Evolutionary conservation across 2,113 vertebrate genomes (phyloP).

Genomic region (Laterallus jamaicensis): DNA sequence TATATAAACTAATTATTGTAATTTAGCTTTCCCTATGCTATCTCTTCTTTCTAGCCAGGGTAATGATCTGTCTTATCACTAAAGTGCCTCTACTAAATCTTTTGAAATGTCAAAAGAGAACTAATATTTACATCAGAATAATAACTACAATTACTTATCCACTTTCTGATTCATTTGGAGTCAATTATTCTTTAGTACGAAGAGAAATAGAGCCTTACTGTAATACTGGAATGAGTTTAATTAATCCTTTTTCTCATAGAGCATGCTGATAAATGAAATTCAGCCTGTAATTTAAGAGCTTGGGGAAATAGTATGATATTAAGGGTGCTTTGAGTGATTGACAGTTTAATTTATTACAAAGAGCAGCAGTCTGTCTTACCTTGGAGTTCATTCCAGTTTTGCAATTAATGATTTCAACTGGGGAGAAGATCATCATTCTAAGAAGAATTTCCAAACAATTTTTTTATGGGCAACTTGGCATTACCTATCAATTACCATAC

Average conservation of each 20-base stretch:
- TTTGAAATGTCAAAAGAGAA: slow-evolving; percentile 70
- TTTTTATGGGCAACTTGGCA: slow-evolving; percentile 4
- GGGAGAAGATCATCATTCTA: slow-evolving; percentile 10
- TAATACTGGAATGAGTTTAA: slow-evolving; percentile 74
- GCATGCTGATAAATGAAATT: slow-evolving; percentile 80
- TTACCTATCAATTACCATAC: neutral
- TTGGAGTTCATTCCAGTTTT: slow-evolving; percentile 53
- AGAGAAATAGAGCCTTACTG: slow-evolving; percentile 64
- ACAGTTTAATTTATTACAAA: slow-evolving; percentile 77
- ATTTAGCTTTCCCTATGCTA: slow-evolving; percentile 47
- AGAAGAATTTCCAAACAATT: neutral
- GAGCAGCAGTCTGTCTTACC: slow-evolving; percentile 64
- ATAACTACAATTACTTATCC: slow-evolving; percentile 76
- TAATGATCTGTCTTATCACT: slow-evolving; percentile 57
- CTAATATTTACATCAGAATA: slow-evolving; percentile 83
- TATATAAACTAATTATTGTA: slow-evolving; percentile 69
- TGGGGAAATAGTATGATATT: slow-evolving; percentile 72
- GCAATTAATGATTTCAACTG: slow-evolving; percentile 70
- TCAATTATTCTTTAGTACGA: slow-evolving; percentile 65
- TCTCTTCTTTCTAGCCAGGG: slow-evolving; percentile 22
- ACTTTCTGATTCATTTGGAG: slow-evolving; percentile 71
- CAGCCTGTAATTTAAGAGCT: slow-evolving; percentile 78
- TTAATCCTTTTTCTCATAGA: slow-evolving; percentile 79
- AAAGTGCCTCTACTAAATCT: slow-evolving; percentile 49
- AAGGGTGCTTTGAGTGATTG: slow-evolving; percentile 73